Percentiles rank a stretch among this genome's conserved stretches.
Evolutionary conservation across 2,888 invertebrate genomes (phyloP).

Genomic region (Oscheius sp.): DNA sequence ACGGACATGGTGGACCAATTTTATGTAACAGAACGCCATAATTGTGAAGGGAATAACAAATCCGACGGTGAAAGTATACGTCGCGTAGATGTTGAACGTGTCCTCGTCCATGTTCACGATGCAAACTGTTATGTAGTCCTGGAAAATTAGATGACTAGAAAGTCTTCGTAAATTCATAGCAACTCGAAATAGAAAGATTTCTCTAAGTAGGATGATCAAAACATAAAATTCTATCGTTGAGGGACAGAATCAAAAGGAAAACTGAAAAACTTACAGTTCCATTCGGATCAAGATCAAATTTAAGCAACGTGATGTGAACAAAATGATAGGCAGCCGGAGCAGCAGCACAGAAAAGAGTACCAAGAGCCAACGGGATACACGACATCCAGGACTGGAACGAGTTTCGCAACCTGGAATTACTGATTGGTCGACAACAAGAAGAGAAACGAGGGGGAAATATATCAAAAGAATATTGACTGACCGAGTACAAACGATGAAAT

Average conservation of each 20-base stretch:
- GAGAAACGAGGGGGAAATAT: neutral
- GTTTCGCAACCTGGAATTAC: constrained; percentile 45
- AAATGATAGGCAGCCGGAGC: constrained; percentile 55
- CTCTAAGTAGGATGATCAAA: too few species aligned
- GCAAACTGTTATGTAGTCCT: constrained; percentile 40
- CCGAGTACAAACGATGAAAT: constrained; percentile 66
- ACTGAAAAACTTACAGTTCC: constrained; percentile 33
- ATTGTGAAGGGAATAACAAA: constrained; percentile 61
- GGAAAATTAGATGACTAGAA: constrained; percentile 4
- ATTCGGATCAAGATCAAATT: neutral
- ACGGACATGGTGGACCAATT: constrained; percentile 65
- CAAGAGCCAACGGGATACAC: constrained; percentile 53
- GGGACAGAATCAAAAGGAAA: too few species aligned
- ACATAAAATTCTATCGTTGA: too few species aligned
- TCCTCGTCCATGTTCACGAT: constrained; percentile 48
- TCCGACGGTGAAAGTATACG: constrained; percentile 63
- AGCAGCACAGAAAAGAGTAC: constrained; percentile 53
- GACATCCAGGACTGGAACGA: constrained; percentile 54
- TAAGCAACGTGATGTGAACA: constrained; percentile 46
- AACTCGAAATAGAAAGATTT: too few species aligned
- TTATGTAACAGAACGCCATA: constrained; percentile 66
- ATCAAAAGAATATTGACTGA: constrained; percentile 30
- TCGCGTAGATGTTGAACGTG: constrained; percentile 55
- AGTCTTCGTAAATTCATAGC: too few species aligned
- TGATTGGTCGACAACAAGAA: neutral